Evolutionary conservation across 1,140 invertebrate species (phyloP).

Genomic region (Anadara kagoshimensis): DNA sequence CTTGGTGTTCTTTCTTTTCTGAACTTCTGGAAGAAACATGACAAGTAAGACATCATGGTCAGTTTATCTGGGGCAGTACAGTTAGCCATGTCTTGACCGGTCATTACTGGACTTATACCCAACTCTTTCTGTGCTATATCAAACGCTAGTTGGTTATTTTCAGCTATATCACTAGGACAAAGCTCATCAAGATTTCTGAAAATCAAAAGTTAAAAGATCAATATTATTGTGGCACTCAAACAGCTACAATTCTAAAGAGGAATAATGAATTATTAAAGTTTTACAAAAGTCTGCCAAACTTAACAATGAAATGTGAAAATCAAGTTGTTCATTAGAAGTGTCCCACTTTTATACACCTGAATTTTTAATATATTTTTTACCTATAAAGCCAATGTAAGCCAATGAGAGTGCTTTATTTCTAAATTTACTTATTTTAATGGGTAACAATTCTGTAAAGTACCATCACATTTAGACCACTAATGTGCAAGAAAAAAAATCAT

Average conservation of each 20-base stretch:
- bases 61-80: constrained; percentile 84
- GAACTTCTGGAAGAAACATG: constrained; percentile 86
- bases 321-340: no score
- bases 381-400: no score
- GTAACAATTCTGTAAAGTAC: no score
- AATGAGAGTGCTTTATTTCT: no score
- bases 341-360: no score
- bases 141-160: constrained; percentile 89
- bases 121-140: constrained; percentile 86
- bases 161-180: constrained; percentile 78
- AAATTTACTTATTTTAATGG: no score
- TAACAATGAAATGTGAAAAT: background rate
- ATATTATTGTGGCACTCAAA: background rate
- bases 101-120: constrained; percentile 87
- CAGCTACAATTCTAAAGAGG: background rate
- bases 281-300: no score
- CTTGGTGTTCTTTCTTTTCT: constrained; percentile 60
- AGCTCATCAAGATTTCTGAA: constrained; percentile 80
- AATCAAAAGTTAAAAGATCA: background rate
- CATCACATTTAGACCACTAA: no score
- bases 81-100: constrained; percentile 85
- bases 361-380: no score
- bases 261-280: no score
- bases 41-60: constrained; percentile 87
- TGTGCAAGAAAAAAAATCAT: no score